Evolutionary conservation across 2,888 invertebrate species (phyloP), one percentile per base, ranked within the genome.

Genomic region (Synergus japonicus): DNA sequence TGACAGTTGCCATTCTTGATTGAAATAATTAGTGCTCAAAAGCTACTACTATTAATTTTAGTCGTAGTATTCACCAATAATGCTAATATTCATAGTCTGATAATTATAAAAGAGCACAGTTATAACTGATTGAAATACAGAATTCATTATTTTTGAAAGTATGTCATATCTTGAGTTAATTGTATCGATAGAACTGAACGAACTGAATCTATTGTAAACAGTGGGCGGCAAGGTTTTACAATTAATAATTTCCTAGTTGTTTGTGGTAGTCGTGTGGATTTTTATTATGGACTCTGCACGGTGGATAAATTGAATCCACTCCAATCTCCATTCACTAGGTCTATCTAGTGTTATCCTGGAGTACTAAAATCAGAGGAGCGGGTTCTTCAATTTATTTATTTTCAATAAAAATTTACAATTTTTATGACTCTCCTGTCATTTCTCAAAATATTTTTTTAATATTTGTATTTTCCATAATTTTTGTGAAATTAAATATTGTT

Each of bases 1-100:
- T 96, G 79, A 96, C 95, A 88, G 96, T 95, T 90, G 97, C 97
- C 97, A 97, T 97, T 84, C 60, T 79, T 67, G 54, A 8, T 54
- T 49, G 13, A 41, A 54, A n/a, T 29, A 41, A 46, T 49, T 73
- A 73, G 12, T 54, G 1, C 22, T 29, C 7, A 37, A 41, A 49
- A 49, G 29, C 29, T 73, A 29, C 63, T 49, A 43, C 66, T 18
- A 1, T 73, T 73, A 37, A 73, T 37, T 37, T 12, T 54, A 15
- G 15, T 29, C 22, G n/a, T 46, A 29, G 15, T 7, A 44, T 9
- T 46, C 15, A 15, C n/a, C 10, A 73, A 41, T 73, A 37, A 73
- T 58, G 9, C 49, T 49, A 41, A 54, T 54, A 73, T 73, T 41
- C 54, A 58, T 73, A 54, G n/a, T n/a, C 29, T 18, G 13, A 73